Percentiles rank a stretch among this genome's conserved stretches.
Evolutionary conservation across 2,113 vertebrate genomes (phyloP).

Genomic region (Pomatorhinus ruficollis): DNA sequence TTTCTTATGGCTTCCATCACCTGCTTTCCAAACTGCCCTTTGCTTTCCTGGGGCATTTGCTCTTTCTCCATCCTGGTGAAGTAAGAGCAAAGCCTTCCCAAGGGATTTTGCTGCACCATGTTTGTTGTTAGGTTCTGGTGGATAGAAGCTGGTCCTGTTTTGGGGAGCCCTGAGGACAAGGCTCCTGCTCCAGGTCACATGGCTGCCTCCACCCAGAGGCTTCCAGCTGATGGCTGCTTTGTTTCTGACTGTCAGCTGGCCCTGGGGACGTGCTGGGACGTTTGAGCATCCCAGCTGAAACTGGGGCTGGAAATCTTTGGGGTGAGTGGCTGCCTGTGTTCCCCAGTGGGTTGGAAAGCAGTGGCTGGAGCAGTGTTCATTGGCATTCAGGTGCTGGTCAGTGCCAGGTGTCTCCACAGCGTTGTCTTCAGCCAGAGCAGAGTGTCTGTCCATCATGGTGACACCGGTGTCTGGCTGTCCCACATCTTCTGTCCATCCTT

Average conservation of each 20-base stretch:
- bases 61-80: not conserved
- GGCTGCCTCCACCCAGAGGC: not conserved
- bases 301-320: not conserved
- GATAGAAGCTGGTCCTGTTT: not conserved
- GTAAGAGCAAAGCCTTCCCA: not conserved
- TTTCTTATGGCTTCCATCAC: not conserved
- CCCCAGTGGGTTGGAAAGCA: not conserved
- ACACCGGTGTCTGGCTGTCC: accelerated
- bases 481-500: accelerated
- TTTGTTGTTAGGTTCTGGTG: not conserved
- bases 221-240: not conserved
- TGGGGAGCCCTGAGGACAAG: not conserved
- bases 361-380: accelerated
- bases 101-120: accelerated
- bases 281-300: not conserved
- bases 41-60: not conserved
- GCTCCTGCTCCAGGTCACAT: not conserved
- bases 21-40: not conserved
- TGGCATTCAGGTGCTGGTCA: not conserved
- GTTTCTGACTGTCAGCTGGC: not conserved
- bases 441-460: not conserved
- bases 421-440: not conserved
- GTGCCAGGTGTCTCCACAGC: not conserved
- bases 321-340: not conserved
- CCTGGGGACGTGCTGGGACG: not conserved